Conservation (phyloP, 2,888 invertebrate species). For the Lycia hirtaria region DNA sequence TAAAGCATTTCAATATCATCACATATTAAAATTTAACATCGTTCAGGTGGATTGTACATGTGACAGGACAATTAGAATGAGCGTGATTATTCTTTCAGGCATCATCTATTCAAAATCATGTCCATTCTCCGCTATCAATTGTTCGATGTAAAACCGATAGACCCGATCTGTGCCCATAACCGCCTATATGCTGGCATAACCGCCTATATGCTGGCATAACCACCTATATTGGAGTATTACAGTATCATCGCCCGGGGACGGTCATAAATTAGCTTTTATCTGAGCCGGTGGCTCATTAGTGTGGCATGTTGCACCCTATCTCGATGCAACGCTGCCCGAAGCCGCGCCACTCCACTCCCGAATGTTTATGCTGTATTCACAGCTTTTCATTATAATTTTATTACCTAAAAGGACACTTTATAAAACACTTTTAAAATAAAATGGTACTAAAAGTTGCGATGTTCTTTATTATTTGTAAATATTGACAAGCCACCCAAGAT, state of each 20-base stretch:
- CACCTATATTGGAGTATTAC: constrained; percentile 33
- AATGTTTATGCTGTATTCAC: constrained; percentile 18
- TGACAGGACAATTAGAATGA: not conserved
- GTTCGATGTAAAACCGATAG: constrained; percentile 35
- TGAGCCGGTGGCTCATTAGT: constrained; percentile 72
- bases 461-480: not conserved
- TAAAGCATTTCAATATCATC: not conserved
- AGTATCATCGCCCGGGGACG: constrained; percentile 49
- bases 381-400: constrained; percentile 16
- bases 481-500: no score
- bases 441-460: not conserved
- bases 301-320: constrained; percentile 67
- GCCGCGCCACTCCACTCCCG: constrained; percentile 10
- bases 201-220: constrained; percentile 34
- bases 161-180: constrained; percentile 31
- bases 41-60: not conserved
- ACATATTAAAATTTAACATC: not conserved
- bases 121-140: constrained; percentile 22
- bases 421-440: constrained; percentile 7
- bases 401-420: constrained; percentile 17
- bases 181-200: constrained; percentile 34
- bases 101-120: constrained; percentile 20
- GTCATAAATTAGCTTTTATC: constrained; percentile 74
- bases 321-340: constrained; percentile 49
- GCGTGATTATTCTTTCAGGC: constrained; percentile 7